phyloP scores from a whole-genome alignment of 1,140 invertebrate species.

The Colletes gigas region DNA sequence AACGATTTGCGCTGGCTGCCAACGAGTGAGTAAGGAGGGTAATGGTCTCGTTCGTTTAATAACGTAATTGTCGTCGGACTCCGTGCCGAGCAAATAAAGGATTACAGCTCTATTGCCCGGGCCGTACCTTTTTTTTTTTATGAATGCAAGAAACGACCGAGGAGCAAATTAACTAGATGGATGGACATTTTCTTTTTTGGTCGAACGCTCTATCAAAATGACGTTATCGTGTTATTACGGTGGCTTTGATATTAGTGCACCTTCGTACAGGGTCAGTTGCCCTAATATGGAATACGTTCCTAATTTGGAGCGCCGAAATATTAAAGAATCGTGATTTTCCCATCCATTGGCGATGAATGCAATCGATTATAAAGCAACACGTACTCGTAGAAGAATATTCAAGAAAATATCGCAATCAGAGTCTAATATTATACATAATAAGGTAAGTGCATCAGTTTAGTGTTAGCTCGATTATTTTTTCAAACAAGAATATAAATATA shows the following conservation, averaged over 20 bases:
- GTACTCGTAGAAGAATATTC: too few relatives aligned
- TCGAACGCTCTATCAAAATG: background rate
- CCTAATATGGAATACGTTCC: too few relatives aligned
- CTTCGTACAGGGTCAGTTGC: too few relatives aligned
- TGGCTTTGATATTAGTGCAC: background rate
- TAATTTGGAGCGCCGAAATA: too few relatives aligned
- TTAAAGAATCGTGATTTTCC: too few relatives aligned
- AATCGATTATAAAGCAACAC: too few relatives aligned
- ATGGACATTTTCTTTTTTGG: background rate
- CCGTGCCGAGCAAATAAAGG: slow-evolving; percentile 23
- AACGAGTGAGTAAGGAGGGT: slow-evolving; percentile 15
- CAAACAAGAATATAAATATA: too few relatives aligned
- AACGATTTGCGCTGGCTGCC: slow-evolving; percentile 42
- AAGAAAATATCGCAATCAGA: too few relatives aligned
- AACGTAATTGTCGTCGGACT: slow-evolving; percentile 39
- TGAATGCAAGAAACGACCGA: background rate
- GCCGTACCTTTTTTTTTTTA: slow-evolving; percentile 1
- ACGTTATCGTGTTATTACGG: background rate
- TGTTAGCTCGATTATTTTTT: too few relatives aligned
- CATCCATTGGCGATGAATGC: too few relatives aligned
- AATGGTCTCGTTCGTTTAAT: slow-evolving; percentile 38
- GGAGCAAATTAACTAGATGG: background rate
- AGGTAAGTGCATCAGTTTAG: too few relatives aligned
- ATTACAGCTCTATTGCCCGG: background rate
- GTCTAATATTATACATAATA: too few relatives aligned